Evolutionary conservation across 2,113 vertebrate genomes (phyloP).

Genomic region (Pampusana beccarii): DNA sequence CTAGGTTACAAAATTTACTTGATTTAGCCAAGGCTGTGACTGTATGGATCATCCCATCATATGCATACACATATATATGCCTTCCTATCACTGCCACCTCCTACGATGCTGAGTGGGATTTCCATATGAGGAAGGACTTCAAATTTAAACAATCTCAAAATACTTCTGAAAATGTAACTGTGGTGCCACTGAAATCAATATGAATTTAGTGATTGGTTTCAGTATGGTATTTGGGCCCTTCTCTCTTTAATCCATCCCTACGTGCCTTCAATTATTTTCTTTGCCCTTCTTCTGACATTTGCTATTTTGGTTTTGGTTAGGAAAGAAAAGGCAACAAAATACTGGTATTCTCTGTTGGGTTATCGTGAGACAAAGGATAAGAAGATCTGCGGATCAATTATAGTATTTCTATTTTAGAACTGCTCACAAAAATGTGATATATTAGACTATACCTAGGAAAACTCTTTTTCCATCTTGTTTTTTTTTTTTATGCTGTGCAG

Average conservation of each 20-base stretch:
- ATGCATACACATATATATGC: constrained; percentile 64
- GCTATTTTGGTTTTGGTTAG: constrained; percentile 26
- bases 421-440: not conserved
- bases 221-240: not conserved
- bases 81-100: constrained; percentile 62
- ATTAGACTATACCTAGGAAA: not conserved
- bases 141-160: constrained; percentile 48
- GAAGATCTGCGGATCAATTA: not conserved
- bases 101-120: constrained; percentile 58
- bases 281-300: constrained; percentile 43
- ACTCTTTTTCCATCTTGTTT: not conserved
- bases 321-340: constrained; percentile 8
- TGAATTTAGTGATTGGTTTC: not conserved
- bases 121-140: constrained; percentile 62
- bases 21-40: constrained; percentile 45
- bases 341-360: not conserved
- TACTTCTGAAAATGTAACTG: constrained; percentile 39
- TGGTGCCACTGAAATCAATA: not conserved
- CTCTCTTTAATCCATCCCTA: not conserved
- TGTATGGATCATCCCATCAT: constrained; percentile 61
- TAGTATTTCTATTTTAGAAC: constrained; percentile 13
- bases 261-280: not conserved
- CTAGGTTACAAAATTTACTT: constrained; percentile 65
- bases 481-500: not conserved
- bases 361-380: not conserved